These are phyloP conservation scores for Cephalotes varians DNA, from an alignment of 2,888 invertebrate genomes.

Conservation along the genomic window DNA sequence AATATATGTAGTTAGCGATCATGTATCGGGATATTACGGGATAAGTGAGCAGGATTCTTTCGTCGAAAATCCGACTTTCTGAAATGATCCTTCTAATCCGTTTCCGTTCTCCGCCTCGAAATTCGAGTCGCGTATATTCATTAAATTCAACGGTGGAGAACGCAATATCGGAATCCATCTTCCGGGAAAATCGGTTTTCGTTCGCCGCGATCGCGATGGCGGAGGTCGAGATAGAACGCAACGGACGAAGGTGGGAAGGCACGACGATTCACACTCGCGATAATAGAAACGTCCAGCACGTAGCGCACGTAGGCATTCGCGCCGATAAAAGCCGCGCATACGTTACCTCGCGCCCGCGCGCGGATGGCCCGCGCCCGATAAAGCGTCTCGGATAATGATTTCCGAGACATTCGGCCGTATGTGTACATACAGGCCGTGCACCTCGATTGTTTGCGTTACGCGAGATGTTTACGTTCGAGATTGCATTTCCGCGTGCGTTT, in stretches of 20 bases:
- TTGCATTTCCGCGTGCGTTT: constrained; percentile 48
- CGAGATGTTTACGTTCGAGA: constrained; percentile 45
- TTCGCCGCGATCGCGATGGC: background rate
- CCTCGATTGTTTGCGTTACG: constrained; percentile 36
- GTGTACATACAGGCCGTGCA: background rate
- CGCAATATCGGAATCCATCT: background rate
- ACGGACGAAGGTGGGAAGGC: constrained; percentile 55
- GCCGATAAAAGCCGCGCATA: constrained; percentile 60
- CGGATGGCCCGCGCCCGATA: constrained; percentile 54
- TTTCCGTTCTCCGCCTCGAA: background rate
- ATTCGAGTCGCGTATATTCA: background rate
- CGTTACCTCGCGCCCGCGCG: constrained; percentile 36
- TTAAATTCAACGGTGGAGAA: background rate
- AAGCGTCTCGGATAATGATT: constrained; percentile 63
- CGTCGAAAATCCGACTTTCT: background rate
- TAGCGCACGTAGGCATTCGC: constrained; percentile 28
- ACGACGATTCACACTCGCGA: constrained; percentile 65
- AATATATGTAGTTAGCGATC: background rate
- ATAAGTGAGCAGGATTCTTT: background rate
- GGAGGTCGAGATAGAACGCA: background rate
- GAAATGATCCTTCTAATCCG: background rate
- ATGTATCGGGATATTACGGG: background rate
- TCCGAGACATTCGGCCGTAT: constrained; percentile 33
- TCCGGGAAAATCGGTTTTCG: constrained; percentile 8
- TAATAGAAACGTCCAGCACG: constrained; percentile 66